phyloP scores from a whole-genome alignment of 2,113 vertebrate genomes.

The Nematolebias whitei region DNA sequence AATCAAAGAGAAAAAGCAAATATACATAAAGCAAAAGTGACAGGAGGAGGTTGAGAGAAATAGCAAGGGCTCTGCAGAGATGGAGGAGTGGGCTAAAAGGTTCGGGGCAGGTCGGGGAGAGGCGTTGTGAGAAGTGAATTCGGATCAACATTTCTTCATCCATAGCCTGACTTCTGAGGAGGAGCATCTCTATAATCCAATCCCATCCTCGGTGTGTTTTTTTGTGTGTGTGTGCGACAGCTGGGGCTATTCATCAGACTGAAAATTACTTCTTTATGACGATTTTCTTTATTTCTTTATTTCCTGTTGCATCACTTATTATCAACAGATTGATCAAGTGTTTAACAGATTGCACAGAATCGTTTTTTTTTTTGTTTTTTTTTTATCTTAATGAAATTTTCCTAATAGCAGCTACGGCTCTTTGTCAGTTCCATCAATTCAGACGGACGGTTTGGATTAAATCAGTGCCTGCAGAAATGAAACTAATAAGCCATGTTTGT shows the following conservation, averaged over 20 bases:
- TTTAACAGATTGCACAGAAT: conserved; percentile 35
- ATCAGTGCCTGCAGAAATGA: conserved; percentile 68
- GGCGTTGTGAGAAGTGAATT: conserved; percentile 72
- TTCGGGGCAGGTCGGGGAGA: conserved; percentile 71
- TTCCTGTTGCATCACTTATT: conserved; percentile 44
- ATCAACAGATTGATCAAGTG: conserved; percentile 54
- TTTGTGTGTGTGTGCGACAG: conserved; percentile 41
- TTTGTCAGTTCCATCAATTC: conserved; percentile 56
- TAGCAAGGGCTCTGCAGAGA: conserved; percentile 75
- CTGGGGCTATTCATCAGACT: conserved; percentile 57
- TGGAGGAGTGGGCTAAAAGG: conserved; percentile 75
- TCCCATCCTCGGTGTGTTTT: conserved; percentile 55
- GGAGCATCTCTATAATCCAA: conserved; percentile 61
- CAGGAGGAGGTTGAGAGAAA: conserved; percentile 80
- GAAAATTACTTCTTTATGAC: conserved; percentile 53
- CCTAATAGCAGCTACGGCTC: conserved; percentile 36
- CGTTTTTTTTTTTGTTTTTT: background rate
- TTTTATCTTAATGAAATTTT: conserved; percentile 35
- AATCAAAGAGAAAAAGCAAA: conserved; percentile 71
- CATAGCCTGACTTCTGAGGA: conserved; percentile 77
- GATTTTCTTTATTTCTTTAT: conserved; percentile 30
- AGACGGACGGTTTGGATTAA: conserved; percentile 48
- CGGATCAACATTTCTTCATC: conserved; percentile 77
- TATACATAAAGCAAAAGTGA: conserved; percentile 74
- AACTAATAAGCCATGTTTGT: conserved; percentile 74